Conservation (phyloP, 2,888 invertebrate genomes). For the Synanthedon vespiformis region DNA sequence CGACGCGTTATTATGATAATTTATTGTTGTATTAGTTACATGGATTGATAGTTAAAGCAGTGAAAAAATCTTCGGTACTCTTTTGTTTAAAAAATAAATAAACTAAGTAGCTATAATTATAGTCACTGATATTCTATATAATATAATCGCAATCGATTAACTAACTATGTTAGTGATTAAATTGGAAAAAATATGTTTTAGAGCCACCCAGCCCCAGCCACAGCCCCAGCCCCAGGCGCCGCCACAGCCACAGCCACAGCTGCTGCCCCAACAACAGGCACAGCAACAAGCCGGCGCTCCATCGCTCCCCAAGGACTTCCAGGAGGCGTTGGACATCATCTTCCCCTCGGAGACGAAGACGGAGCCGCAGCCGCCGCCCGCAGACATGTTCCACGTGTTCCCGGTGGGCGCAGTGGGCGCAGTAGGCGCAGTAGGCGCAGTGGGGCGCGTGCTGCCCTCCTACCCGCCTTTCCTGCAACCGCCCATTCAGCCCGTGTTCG, state of each 20-base stretch:
- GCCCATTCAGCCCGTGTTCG: constrained; percentile 12
- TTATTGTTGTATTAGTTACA: no score
- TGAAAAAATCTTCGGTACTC: no score
- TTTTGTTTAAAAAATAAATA: no score
- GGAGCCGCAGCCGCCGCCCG: constrained; percentile 15
- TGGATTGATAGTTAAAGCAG: no score
- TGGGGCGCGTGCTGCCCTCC: constrained; percentile 23
- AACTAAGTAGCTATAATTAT: no score
- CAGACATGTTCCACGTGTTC: constrained; percentile 16
- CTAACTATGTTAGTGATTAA: no score
- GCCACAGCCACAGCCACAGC: neutral
- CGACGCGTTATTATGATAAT: no score
- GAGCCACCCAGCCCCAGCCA: neutral
- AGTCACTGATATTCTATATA: no score
- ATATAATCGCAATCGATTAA: no score
- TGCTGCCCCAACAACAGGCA: neutral
- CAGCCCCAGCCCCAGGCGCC: neutral
- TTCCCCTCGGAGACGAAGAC: constrained; percentile 61
- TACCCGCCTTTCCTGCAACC: constrained; percentile 23
- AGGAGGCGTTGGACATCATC: constrained; percentile 75
- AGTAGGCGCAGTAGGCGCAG: constrained; percentile 13
- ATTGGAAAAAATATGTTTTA: no score
- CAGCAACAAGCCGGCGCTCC: constrained; percentile 18
- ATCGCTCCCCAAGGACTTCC: constrained; percentile 72
- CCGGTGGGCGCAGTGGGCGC: constrained; percentile 13